Evolutionary conservation across 2,113 vertebrate species (phyloP), one percentile per base, ranked within the genome.

Genomic region (Pedetes capensis): DNA sequence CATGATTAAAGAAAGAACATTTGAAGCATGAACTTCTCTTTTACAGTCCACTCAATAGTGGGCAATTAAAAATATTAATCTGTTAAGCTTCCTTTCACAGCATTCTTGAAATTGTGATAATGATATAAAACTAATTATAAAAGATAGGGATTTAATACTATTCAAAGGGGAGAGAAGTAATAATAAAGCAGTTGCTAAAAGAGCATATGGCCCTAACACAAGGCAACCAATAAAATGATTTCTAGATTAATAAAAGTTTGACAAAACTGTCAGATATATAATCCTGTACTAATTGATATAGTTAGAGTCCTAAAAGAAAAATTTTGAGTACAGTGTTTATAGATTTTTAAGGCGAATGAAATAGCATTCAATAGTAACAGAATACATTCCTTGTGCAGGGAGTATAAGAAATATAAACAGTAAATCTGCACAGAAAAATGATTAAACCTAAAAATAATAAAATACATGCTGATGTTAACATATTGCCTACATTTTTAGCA

Each of bases 61-160:
- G 23, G 42, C 39, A 90, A 91, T 53, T 80, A 51, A 86, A 89
- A 59, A 87, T 92, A 61, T 4, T n/a, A 66, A 81, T 32, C 44
- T 69, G 79, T 57, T 79, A 92, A 55, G 59, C 69, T 93, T 90
- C 89, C 74, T 49, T 91, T 91, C 25, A 44, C 39, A 87, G 75
- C 8, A 85, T 22, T 55, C 37, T 79, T 88, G 51, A 96, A 90
- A 75, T 32, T 68, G 37, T 23, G 64, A 47, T 42, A 14, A 53
- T 53, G 8, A 74, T 29, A 39, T 39, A 86, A 88, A 88, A 81
- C 42, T 80, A 71, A 8, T 20, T 57, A 80, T 55, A 32, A 32
- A 95, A 87, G 44, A 87, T 6, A 23, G 57, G 34, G 29, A 42
- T 75, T 55, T 81, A 89, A 42, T 34, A 18, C 18, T 71, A 20